Evolutionary conservation across 2,888 invertebrate species (phyloP), one percentile per base, ranked within the genome.

Genomic region (Drosophila atripex): DNA sequence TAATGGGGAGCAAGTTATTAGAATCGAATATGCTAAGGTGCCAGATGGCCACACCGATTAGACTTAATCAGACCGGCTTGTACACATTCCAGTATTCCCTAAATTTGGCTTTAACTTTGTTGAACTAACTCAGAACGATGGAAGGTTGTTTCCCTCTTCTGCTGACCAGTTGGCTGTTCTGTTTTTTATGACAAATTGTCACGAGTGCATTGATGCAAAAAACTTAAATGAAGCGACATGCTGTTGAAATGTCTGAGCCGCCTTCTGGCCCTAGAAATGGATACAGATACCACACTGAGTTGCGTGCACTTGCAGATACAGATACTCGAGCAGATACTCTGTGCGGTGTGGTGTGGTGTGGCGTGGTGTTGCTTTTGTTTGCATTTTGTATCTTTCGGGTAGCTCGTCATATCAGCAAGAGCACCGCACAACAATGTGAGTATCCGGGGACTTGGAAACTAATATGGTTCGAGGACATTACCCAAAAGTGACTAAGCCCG

Each of bases 151-250:
- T 25, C 41, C 16, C 28, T 25, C 59, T 50, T 41, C 12, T 14
- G 11, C 25, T 49, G 71, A 25, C 45, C 72, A 70, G 60, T 72
- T 58, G 61, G 50, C 35, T 47, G 18, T 59, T 52, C 59, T 53
- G 46, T 51, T 73, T 78, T 86, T 78, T 82, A 87, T 83, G 82
- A 87, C 79, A 86, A 84, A 84, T 85, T 85, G 85, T 85, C 85
- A 86, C 88, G 85, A 84, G 84, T 88, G 84, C 85, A 85, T 88
- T 85, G 85, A 85, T 84, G 85, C 88, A 88, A 88, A 77, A 73
- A 85, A 84, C 87, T 88, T 88, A 83, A 88, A 84, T 86, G 80
- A 83, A 88, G 88, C 88, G 88, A 86, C 84, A 85, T 88, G 82
- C 76, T 87, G 82, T 82, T 82, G 82, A 82, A 82, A 82, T 82